Base-by-base conservation (phyloP, 30 jellyfish, hydroid and myxozoan genomes). In the Aurelia sp. region DNA sequence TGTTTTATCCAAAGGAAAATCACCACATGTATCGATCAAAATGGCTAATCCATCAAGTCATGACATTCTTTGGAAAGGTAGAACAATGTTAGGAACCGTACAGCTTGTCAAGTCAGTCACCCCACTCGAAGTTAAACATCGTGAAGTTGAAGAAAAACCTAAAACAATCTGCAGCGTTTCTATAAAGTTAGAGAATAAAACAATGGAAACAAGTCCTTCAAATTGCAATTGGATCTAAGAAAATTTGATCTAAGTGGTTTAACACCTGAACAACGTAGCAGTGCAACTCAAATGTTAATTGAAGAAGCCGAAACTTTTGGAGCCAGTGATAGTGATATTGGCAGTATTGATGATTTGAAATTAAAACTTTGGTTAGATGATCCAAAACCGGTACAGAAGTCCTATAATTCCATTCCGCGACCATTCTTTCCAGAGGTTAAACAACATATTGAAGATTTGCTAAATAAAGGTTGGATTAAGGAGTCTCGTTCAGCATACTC, bases 401-500 rank as follows among this genome's bases (percentile, higher is more conserved):
- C 85, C 35, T 81, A 81, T 59, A 81, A 19, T 17, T 47, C 58
- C 60, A 68, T 81, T 44, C 91, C 78, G 27, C 60, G 19, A 21
- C 79, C 77, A 37, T 50, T 82, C 1, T 82, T 19, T 30, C 62
- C 90, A 27, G 89, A 63, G 33, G 33, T 27, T 2, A 50, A 48
- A 31, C 70, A 48, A 31, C 70, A 50, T 67, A 41, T 82, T 2
- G 86, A 69, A 57, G 86, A 69, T 55, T 30, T 82, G 87, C 78
- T 82, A 12, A 69, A 68, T 47, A 69, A 62, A 30, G 92, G 89
- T 65, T 82, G 86, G 79, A 71, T 69, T 62, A 71, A 27, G 33
- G 33, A 27, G 33, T 27, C 33, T 27, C 33, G 33, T 27, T 27
- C 33, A 27, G 33, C 33, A 27, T 27, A 27, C 33, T 27, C 33